These are phyloP conservation scores for Drepanosiphum platanoidis DNA, from an alignment of 2,888 invertebrate species.

Conservation along the genomic window DNA sequence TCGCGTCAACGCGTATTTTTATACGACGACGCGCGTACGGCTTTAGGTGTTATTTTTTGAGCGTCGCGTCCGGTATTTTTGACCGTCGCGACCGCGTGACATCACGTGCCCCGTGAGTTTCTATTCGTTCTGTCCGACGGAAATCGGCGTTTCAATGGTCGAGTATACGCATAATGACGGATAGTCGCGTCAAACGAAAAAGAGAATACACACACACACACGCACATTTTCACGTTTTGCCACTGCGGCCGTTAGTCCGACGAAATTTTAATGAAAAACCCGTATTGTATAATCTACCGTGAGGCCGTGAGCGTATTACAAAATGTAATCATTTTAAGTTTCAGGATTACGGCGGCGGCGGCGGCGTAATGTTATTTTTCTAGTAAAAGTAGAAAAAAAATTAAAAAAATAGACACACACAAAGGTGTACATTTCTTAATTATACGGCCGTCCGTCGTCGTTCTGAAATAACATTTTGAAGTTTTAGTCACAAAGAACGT, in stretches of 20 bases:
- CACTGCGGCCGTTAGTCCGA: neutral
- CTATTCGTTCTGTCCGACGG: neutral
- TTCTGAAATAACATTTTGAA: neutral
- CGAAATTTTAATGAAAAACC: neutral
- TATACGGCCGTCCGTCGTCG: neutral
- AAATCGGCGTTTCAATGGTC: neutral
- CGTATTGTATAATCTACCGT: neutral
- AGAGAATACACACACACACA: no score
- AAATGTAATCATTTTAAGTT: neutral
- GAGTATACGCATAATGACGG: no score
- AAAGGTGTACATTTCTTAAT: constrained; percentile 23
- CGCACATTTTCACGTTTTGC: neutral
- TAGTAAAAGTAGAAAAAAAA: neutral
- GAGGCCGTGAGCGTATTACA: neutral
- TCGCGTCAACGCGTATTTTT: no score
- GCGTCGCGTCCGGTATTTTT: no score
- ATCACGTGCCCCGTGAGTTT: no score
- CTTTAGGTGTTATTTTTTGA: no score
- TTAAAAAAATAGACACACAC: neutral
- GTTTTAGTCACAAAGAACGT: neutral
- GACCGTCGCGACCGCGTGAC: no score
- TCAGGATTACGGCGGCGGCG: neutral
- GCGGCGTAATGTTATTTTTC: neutral
- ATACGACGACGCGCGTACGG: no score
- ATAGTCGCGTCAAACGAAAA: no score